Conservation (phyloP, 1,140 invertebrate genomes). For the Drosophila nannoptera region DNA sequence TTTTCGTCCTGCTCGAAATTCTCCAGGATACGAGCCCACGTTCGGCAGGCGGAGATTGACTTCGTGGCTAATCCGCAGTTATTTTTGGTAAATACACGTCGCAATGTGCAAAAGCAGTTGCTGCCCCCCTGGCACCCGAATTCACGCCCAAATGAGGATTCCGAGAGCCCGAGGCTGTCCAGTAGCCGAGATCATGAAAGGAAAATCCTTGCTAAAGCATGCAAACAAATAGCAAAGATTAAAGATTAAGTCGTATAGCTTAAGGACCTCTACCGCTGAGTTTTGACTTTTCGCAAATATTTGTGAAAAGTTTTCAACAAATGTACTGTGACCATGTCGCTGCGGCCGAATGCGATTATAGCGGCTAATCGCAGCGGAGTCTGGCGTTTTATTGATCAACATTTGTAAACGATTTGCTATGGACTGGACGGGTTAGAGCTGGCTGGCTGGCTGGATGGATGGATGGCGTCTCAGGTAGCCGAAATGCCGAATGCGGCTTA, state of each 20-base stretch:
- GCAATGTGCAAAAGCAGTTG: slow-evolving; percentile 32
- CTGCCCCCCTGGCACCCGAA: slow-evolving; percentile 21
- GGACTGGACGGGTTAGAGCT: slow-evolving; percentile 19
- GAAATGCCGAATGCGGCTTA: slow-evolving; percentile 53
- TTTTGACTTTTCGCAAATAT: slow-evolving; percentile 72
- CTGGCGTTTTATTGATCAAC: slow-evolving; percentile 70
- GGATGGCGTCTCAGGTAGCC: slow-evolving; percentile 56
- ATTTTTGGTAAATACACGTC: slow-evolving; percentile 62
- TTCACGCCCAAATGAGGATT: slow-evolving; percentile 1
- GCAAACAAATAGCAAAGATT: slow-evolving; percentile 73
- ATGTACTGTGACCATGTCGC: slow-evolving; percentile 28
- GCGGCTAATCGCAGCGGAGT: slow-evolving; percentile 68
- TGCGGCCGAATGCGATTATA: slow-evolving; percentile 57
- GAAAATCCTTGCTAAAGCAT: slow-evolving; percentile 74
- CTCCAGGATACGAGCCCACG: neutral
- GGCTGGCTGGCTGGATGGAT: slow-evolving; percentile 9
- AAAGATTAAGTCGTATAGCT: slow-evolving; percentile 57
- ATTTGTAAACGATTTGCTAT: slow-evolving; percentile 71
- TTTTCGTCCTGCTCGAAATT: too few relatives aligned
- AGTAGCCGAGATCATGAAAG: slow-evolving; percentile 46
- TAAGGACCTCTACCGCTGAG: slow-evolving; percentile 29
- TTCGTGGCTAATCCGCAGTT: slow-evolving; percentile 56
- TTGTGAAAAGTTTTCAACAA: slow-evolving; percentile 61
- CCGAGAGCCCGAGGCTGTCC: neutral
- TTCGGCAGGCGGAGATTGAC: slow-evolving; percentile 48